phyloP scores from a whole-genome alignment of 2,888 invertebrate species.

The Epistrophella euchroma region DNA sequence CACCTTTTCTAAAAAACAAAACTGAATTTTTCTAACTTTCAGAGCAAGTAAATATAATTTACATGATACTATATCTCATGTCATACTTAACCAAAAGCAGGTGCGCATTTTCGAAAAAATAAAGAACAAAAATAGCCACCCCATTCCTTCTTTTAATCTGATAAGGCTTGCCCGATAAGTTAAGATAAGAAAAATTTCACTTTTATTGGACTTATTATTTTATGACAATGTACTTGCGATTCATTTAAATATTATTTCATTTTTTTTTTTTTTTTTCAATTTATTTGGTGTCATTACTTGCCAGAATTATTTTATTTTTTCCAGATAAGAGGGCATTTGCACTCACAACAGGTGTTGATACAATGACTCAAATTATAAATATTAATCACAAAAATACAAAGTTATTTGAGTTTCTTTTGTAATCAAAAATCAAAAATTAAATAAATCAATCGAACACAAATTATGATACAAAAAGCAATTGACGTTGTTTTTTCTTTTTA shows the following conservation, averaged over 20 bases:
- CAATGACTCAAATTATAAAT: slow-evolving; percentile 23
- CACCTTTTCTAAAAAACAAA: too few species aligned
- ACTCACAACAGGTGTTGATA: slow-evolving; percentile 19
- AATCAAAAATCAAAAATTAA: background rate
- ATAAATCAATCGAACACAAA: background rate
- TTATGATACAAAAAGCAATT: background rate
- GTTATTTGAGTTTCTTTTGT: background rate
- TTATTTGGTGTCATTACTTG: slow-evolving; percentile 1
- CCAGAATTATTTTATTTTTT: background rate
- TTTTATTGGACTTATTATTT: slow-evolving; percentile 35
- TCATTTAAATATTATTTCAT: background rate
- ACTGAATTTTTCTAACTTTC: too few species aligned
- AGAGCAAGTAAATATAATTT: too few species aligned
- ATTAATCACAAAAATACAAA: background rate
- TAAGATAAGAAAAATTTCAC: slow-evolving; percentile 26
- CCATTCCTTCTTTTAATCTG: background rate
- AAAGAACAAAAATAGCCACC: background rate
- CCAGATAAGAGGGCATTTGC: slow-evolving; percentile 13
- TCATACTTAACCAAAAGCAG: background rate
- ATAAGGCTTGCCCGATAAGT: slow-evolving; percentile 13
- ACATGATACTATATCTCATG: background rate
- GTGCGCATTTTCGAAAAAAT: slow-evolving; percentile 36
- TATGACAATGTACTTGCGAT: background rate
- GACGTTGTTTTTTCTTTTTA: background rate
- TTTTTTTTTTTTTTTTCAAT: background rate